phyloP scores from a whole-genome alignment of 2,797 vertebrate genomes.

The Sternarchorhynchus goeldii region DNA sequence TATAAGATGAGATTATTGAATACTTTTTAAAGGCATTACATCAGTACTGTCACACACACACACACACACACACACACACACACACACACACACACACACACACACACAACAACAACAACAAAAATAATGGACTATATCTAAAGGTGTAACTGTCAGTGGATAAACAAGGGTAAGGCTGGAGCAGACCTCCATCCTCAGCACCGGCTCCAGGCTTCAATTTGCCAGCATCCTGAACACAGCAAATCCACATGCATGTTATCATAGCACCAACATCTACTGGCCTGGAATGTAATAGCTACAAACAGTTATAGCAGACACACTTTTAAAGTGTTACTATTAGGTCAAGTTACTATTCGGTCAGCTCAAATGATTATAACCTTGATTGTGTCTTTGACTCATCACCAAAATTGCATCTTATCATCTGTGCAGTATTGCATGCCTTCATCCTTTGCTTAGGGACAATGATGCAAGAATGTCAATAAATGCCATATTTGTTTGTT shows the following conservation, averaged over 20 bases:
- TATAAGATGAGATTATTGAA: neutral
- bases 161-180: constrained; percentile 27
- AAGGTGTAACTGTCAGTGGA: constrained; percentile 20
- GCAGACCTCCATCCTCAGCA: constrained; percentile 17
- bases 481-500: too few relatives aligned
- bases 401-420: too few relatives aligned
- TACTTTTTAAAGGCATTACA: constrained; percentile 5
- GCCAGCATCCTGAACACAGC: neutral
- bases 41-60: constrained; percentile 14
- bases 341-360: too few relatives aligned
- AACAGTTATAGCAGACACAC: too few relatives aligned
- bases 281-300: too few relatives aligned
- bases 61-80: constrained; percentile 5
- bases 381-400: too few relatives aligned
- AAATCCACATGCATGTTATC: neutral
- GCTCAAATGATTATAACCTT: too few relatives aligned
- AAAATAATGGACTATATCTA: constrained; percentile 27
- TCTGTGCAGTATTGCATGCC: too few relatives aligned
- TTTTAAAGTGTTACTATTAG: too few relatives aligned
- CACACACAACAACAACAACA: constrained; percentile 17
- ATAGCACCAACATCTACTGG: too few relatives aligned
- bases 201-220: constrained; percentile 19
- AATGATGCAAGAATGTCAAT: too few relatives aligned
- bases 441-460: too few relatives aligned
- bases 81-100: neutral